phyloP scores from a whole-genome alignment of 1,140 invertebrate genomes.

The Trichogramma pretiosum region DNA sequence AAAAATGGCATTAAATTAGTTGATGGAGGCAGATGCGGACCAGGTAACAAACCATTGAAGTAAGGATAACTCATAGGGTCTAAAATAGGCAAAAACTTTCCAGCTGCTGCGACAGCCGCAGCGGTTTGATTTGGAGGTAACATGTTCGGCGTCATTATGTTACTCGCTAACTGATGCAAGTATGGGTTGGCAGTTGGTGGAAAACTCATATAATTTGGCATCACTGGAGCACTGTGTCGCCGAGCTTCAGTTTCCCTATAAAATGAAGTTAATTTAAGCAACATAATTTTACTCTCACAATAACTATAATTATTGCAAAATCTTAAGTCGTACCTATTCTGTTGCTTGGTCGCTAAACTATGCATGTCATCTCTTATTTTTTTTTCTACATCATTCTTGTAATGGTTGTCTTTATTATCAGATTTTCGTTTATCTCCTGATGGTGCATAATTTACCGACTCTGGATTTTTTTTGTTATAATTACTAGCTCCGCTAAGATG shows the following conservation, averaged over 20 bases:
- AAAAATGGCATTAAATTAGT: slow-evolving; percentile 28
- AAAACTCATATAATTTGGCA: slow-evolving; percentile 30
- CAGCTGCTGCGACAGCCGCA: slow-evolving; percentile 16
- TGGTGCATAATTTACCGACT: too few relatives aligned
- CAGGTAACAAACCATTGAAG: slow-evolving; percentile 39
- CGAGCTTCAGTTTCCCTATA: slow-evolving; percentile 16
- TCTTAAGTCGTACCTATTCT: too few relatives aligned
- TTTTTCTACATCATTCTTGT: too few relatives aligned
- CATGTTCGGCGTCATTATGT: neutral
- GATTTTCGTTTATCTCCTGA: too few relatives aligned
- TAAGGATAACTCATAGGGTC: slow-evolving; percentile 41
- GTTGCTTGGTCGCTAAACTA: too few relatives aligned
- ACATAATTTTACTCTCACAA: too few relatives aligned
- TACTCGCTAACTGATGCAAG: slow-evolving; percentile 30
- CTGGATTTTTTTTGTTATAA: too few relatives aligned
- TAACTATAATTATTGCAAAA: too few relatives aligned
- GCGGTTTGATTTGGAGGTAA: neutral
- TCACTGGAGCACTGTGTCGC: slow-evolving; percentile 34
- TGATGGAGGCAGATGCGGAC: slow-evolving; percentile 28
- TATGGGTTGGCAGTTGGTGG: slow-evolving; percentile 24
- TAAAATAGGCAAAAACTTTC: slow-evolving; percentile 39
- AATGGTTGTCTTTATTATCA: too few relatives aligned
- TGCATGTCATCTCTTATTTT: too few relatives aligned
- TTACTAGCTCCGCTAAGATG: too few relatives aligned
- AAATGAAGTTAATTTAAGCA: too few relatives aligned